Percentiles rank a stretch among this genome's conserved stretches.
Evolutionary conservation across 2,888 invertebrate species (phyloP).

Genomic region (Tipula vernalis): DNA sequence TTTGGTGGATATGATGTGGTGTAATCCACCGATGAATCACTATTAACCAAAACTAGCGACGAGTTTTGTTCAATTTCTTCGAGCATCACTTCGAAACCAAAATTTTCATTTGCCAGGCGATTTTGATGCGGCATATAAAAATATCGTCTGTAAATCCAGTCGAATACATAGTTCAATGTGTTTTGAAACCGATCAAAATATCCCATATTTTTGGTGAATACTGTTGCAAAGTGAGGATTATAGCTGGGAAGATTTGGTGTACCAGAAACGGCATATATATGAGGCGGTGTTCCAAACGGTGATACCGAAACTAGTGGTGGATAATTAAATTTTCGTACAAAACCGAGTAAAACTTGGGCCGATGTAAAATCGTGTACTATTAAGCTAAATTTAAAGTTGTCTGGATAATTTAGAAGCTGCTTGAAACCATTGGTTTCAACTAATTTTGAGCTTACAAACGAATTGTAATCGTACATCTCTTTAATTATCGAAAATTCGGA

Average conservation of each 20-base stretch:
- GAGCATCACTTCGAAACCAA: background rate
- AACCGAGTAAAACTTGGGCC: conserved; percentile 5
- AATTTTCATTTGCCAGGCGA: background rate
- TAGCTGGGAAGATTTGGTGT: conserved; percentile 12
- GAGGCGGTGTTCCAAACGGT: conserved; percentile 10
- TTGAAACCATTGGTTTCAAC: conserved; percentile 6
- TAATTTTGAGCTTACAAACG: conserved; percentile 9
- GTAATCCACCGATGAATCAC: conserved; percentile 13
- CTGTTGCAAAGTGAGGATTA: conserved; percentile 11
- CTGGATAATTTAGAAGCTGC: conserved; percentile 6
- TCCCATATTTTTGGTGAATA: background rate
- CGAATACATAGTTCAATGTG: conserved; percentile 7
- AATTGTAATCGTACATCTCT: conserved; percentile 11
- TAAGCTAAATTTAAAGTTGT: background rate
- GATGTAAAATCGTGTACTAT: conserved; percentile 11
- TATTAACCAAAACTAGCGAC: conserved; percentile 12
- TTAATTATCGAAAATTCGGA: conserved; percentile 10
- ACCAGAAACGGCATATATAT: background rate
- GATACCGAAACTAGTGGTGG: conserved; percentile 12
- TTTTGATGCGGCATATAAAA: conserved; percentile 13
- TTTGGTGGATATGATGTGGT: conserved; percentile 8
- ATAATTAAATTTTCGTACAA: conserved; percentile 7
- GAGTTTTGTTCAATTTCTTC: conserved; percentile 10
- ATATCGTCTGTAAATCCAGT: conserved; percentile 10
- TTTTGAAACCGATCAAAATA: conserved; percentile 9